Evolutionary conservation across 1,140 invertebrate genomes (phyloP), one percentile per base, ranked within the genome.

Genomic region (Hyles euphorbiae): DNA sequence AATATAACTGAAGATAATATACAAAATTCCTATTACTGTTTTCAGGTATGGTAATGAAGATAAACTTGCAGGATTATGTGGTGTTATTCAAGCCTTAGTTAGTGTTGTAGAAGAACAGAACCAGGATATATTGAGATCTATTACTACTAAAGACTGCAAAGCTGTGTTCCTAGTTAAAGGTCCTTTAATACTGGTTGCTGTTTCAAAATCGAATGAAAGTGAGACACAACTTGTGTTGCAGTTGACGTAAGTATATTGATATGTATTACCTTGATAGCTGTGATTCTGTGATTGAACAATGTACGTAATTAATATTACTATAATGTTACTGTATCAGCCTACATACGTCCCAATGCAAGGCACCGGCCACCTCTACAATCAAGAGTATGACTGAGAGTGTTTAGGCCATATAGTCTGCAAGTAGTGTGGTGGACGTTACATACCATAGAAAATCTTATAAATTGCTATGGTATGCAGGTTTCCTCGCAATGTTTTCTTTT

Each of bases 71-170:
- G 97, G 97, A 3, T 87, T 98, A 8, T 98, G 98, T 92, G 98
- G 97, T 9, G 95, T 99, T 0, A 97, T 99, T 90, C 97, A 98
- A 89, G 97, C 97, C 3, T 81, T 99, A 58, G 96, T 98, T 0
- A 98, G 97, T 54, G 96, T 98, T 75, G 94, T 98, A 0, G 94
- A 97, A 84, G 93, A 94, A 71, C 92, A 92, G 58, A 91, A 93
- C 60, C 92, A 94, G 65, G 96, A 98, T 88, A 92, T 92, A 61
- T 94, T 99, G 44, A 92, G 94, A 61, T 96, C 94, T 2, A 95
- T 96, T 97, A 32, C 36, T 32, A 56, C 54, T 6, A 56, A 46
- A 34, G 54, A 46, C 45, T 56, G 54, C 34, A 56, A 56, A 56
- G 54, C 46, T 10, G 44, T 56, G 5, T 56, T 56, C 11, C 33